A percentile compares a stretch with the other conserved stretches of the same genome.
Evolutionary conservation across 2,113 vertebrate genomes (phyloP).

Genomic region (Brienomyrus brachyistius): DNA sequence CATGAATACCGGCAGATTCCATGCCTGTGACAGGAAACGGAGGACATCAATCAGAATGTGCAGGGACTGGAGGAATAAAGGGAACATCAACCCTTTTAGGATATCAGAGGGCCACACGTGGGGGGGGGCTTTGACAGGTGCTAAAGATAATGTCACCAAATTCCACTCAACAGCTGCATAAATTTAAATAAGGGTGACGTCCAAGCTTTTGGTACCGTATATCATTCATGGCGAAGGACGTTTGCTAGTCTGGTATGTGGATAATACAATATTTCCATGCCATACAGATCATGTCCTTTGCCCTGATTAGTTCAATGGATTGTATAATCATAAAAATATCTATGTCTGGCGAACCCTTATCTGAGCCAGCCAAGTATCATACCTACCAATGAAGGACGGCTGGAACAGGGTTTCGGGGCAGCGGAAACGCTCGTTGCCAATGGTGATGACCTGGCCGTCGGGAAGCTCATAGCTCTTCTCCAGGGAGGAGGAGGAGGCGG

Average conservation of each 20-base stretch:
- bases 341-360: not conserved
- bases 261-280: not conserved
- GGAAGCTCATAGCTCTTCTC: slow-evolving; percentile 94
- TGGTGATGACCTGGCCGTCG: slow-evolving; percentile 92
- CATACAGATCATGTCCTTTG: not conserved
- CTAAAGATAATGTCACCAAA: slow-evolving; percentile 27
- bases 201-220: not conserved
- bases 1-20: slow-evolving; percentile 90
- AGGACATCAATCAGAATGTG: not conserved
- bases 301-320: not conserved
- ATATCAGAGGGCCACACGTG: slow-evolving; percentile 24
- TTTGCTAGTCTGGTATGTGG: not conserved
- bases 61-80: not conserved
- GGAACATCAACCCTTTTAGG: slow-evolving; percentile 2
- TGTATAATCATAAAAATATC: not conserved
- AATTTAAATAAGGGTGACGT: not conserved
- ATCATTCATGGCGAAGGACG: not conserved
- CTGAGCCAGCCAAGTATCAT: not conserved
- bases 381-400: slow-evolving; percentile 93
- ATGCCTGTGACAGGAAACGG: slow-evolving; percentile 62
- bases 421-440: slow-evolving; percentile 90
- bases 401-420: slow-evolving; percentile 94
- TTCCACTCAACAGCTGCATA: slow-evolving; percentile 4
- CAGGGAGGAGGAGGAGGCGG: slow-evolving; percentile 87
- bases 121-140: slow-evolving; percentile 30